A percentile compares a stretch with the other conserved stretches of the same genome.
Conservation (phyloP, 2,888 invertebrate species). For the Mesorhabditis belari region DNA sequence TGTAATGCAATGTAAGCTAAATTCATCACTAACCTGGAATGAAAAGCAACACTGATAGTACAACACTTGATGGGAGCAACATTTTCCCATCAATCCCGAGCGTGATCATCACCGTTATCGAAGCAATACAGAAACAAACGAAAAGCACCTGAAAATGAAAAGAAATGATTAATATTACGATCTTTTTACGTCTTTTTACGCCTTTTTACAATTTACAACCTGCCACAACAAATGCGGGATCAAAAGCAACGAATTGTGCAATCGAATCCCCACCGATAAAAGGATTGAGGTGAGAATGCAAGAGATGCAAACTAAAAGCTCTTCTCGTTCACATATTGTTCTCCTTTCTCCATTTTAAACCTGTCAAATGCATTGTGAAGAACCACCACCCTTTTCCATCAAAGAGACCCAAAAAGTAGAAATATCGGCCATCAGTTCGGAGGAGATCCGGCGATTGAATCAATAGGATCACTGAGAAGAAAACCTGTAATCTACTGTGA, state of each 20-base stretch:
- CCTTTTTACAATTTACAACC: neutral
- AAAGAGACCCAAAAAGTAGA: slow-evolving; percentile 27
- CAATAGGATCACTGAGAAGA: slow-evolving; percentile 25
- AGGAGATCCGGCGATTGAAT: slow-evolving; percentile 28
- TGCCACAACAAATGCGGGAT: slow-evolving; percentile 31
- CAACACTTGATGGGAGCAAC: slow-evolving; percentile 27
- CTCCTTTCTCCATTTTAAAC: slow-evolving; percentile 8
- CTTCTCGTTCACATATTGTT: slow-evolving; percentile 1
- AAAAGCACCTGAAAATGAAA: neutral
- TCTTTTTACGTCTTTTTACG: too few relatives aligned
- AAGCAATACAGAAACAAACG: slow-evolving; percentile 4
- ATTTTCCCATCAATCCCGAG: slow-evolving; percentile 19
- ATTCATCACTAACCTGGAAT: slow-evolving; percentile 22
- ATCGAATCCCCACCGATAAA: slow-evolving; percentile 18
- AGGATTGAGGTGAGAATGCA: slow-evolving; percentile 19
- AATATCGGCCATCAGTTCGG: slow-evolving; percentile 28
- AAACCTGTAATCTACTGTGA: slow-evolving; percentile 13
- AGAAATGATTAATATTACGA: too few relatives aligned
- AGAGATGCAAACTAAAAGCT: slow-evolving; percentile 18
- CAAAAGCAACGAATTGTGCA: slow-evolving; percentile 11
- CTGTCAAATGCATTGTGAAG: slow-evolving; percentile 19
- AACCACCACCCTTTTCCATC: slow-evolving; percentile 24
- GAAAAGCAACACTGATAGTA: slow-evolving; percentile 23
- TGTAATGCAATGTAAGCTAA: too few relatives aligned
- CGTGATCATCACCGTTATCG: slow-evolving; percentile 14